Percentiles rank a stretch among this genome's conserved stretches.
These are phyloP conservation scores for Eilema sororculum DNA, from an alignment of 2,888 invertebrate species.

Conservation along the genomic window DNA sequence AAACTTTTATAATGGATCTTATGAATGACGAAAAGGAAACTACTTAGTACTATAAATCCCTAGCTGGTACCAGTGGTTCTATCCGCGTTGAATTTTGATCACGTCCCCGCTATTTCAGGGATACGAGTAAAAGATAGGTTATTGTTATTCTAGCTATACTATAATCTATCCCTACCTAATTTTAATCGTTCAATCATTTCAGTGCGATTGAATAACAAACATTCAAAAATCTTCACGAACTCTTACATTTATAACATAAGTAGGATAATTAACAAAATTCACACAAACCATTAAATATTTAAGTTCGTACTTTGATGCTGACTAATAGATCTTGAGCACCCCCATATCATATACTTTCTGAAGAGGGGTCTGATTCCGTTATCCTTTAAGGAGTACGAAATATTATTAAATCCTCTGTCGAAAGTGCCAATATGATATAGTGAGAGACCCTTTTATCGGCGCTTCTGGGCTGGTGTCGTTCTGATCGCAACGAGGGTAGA, in stretches of 20 bases:
- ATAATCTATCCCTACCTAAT: too few species aligned
- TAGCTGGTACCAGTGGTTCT: too few species aligned
- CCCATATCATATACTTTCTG: slow-evolving; percentile 59
- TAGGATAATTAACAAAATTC: slow-evolving; percentile 21
- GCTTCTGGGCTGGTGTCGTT: slow-evolving; percentile 61
- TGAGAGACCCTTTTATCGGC: slow-evolving; percentile 77
- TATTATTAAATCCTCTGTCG: slow-evolving; percentile 72
- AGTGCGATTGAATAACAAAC: too few species aligned
- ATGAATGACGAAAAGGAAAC: not conserved
- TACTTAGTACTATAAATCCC: not conserved
- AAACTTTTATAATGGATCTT: not conserved
- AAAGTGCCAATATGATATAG: slow-evolving; percentile 85
- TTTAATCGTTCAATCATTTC: too few species aligned
- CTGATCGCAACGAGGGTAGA: slow-evolving; percentile 74
- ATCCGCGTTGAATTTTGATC: too few species aligned
- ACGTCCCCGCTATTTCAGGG: too few species aligned
- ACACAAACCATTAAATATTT: slow-evolving; percentile 41
- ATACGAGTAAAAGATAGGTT: too few species aligned
- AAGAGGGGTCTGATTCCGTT: slow-evolving; percentile 56
- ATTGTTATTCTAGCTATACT: too few species aligned
- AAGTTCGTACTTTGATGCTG: slow-evolving; percentile 50
- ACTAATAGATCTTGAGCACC: slow-evolving; percentile 53
- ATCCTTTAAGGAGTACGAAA: slow-evolving; percentile 77
- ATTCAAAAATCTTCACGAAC: too few species aligned
- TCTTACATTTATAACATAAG: too few species aligned